A percentile compares a stretch with the other conserved stretches of the same genome.
Conservation (phyloP, 2,888 invertebrate species). For the Aethes cnicana region DNA sequence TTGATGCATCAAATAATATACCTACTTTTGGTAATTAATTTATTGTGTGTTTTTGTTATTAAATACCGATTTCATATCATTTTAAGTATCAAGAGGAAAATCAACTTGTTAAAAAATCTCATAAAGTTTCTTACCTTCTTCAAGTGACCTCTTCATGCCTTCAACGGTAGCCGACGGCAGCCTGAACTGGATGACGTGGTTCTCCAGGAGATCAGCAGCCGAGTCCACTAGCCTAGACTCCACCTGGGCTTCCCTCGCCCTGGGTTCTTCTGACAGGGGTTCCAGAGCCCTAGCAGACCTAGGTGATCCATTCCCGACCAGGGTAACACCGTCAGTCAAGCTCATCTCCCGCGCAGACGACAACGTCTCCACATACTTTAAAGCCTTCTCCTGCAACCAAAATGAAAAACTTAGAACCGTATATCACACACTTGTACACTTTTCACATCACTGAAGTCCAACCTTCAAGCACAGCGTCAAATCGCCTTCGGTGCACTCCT, state of each 20-base stretch:
- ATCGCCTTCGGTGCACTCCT: constrained; percentile 87
- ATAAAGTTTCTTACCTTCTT: constrained; percentile 85
- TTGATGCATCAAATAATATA: too few relatives aligned
- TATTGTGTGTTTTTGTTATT: too few relatives aligned
- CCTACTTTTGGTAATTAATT: too few relatives aligned
- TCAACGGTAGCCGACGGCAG: constrained; percentile 88
- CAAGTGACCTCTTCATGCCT: constrained; percentile 89
- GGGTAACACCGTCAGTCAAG: constrained; percentile 83
- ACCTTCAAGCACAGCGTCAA: constrained; percentile 89
- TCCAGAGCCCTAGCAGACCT: constrained; percentile 84
- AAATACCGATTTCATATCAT: neutral
- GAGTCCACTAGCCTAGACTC: constrained; percentile 88
- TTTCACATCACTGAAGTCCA: constrained; percentile 35
- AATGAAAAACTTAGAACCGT: constrained; percentile 47
- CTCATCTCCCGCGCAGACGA: constrained; percentile 80
- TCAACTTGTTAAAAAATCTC: constrained; percentile 4
- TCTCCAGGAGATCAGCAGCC: constrained; percentile 89
- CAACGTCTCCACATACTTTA: constrained; percentile 85
- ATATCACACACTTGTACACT: constrained; percentile 39
- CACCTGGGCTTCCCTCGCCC: constrained; percentile 88
- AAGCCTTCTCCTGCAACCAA: constrained; percentile 86
- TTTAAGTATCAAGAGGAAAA: neutral
- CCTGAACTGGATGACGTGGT: constrained; percentile 91
- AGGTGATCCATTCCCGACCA: constrained; percentile 75
- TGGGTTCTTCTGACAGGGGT: constrained; percentile 86